Evolutionary conservation across 2,797 vertebrate genomes (phyloP), one percentile per base, ranked within the genome.

Genomic region (Arctocebus calabarensis): DNA sequence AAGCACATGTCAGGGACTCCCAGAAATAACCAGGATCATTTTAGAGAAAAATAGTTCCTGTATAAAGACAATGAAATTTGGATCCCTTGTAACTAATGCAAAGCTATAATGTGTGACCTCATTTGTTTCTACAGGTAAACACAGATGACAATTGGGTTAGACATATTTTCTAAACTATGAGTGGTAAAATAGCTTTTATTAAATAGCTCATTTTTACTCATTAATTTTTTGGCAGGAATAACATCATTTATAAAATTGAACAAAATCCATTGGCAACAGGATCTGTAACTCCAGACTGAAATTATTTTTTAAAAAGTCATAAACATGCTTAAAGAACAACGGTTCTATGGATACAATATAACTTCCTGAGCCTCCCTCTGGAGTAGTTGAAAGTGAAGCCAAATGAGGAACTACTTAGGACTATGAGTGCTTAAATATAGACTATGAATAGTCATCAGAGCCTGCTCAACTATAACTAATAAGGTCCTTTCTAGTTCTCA

Each of bases 11-110:
- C 64, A 66, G 75, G 71, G 23, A 48, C 34, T 83, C 55, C 43
- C 68, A 93, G 55, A 93, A 93, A 87, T 57, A 96, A 73, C 43
- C 37, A 87, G 27, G 27, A 77, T 81, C 45, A 84, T 84, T 90
- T 34, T 57, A 48, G 34, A 34, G 19, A n/a, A 81, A 84, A 73
- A 55, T 29, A 27, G 2, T n/a, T 91, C 48, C 40, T 68, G 16
- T 37, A 87, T 55, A 84, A 70, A 90, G 55, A 55, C 55, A 23
- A 40, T n/a, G 23, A 70, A 71, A 93, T 84, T 90, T 94, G 48
- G 29, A 45, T 64, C 29, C 43, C 17, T 70, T 73, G 3, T 70
- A 37, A 61, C 61, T 77, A 74, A 55, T 48, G 10, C 57, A 52
- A 40, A 45, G 55, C 13, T 90, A 40, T 25, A 78, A 45, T 48